phyloP scores from a whole-genome alignment of 2,113 vertebrate genomes.

The Anguilla rostrata region DNA sequence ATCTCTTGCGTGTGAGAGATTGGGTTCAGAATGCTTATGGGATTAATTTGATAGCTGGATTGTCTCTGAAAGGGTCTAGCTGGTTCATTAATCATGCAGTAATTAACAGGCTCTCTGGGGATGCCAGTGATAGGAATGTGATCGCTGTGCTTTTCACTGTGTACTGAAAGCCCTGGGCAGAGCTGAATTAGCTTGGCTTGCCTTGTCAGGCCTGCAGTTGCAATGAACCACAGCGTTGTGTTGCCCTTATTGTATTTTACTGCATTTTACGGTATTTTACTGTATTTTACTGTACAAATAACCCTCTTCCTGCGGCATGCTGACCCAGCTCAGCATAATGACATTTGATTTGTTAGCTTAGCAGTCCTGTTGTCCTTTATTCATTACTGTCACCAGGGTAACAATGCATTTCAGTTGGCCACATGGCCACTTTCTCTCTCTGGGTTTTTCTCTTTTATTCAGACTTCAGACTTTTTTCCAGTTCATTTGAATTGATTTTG shows the following conservation, averaged over 20 bases:
- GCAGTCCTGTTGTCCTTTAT: neutral
- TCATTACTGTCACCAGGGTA: neutral
- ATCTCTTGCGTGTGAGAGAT: no score
- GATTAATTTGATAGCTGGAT: no score
- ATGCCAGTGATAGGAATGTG: neutral
- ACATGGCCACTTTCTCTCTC: neutral
- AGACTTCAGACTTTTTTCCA: no score
- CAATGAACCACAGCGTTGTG: neutral
- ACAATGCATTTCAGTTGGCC: neutral
- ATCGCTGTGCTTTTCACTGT: neutral
- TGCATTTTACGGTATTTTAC: no score
- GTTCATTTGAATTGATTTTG: constrained; percentile 6
- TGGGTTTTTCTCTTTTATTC: neutral
- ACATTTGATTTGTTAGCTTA: neutral
- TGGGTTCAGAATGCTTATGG: no score
- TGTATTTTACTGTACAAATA: neutral
- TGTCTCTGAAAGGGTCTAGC: no score
- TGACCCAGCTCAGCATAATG: no score
- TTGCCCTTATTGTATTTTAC: neutral
- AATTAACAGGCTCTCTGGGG: neutral
- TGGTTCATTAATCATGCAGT: neutral
- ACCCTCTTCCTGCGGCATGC: neutral
- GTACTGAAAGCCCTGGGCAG: neutral
- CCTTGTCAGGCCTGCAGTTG: neutral
- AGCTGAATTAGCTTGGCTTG: neutral